A percentile compares a stretch with the other conserved stretches of the same genome.
Conservation (phyloP, 2,113 vertebrate species). For the Eptatretus burgeri region DNA sequence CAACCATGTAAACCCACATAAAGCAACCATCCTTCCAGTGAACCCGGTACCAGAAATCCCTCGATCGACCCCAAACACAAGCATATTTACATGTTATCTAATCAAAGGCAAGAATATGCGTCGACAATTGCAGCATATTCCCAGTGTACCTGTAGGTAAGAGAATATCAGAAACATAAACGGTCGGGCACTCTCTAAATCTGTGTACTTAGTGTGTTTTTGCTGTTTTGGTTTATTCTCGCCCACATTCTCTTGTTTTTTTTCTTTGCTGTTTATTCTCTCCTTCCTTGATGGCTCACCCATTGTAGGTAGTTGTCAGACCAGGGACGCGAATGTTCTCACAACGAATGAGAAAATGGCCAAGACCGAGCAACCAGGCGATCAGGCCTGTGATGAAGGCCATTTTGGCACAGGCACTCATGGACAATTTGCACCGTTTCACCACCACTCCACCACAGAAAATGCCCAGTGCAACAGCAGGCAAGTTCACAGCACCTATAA, state of each 20-base stretch:
- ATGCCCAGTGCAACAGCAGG: conserved; percentile 65
- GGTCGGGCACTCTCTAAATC: too few relatives aligned
- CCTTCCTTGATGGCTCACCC: conserved; percentile 22
- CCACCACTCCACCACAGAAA: conserved; percentile 49
- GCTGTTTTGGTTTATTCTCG: background rate
- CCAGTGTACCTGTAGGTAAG: too few relatives aligned
- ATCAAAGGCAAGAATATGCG: too few relatives aligned
- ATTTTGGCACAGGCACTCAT: conserved; percentile 42
- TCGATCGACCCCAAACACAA: too few relatives aligned
- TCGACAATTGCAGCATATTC: too few relatives aligned
- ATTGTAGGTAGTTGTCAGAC: conserved; percentile 35
- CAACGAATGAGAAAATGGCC: conserved; percentile 43
- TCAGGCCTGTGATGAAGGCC: conserved; percentile 31
- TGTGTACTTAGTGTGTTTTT: background rate
- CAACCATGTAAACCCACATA: too few relatives aligned
- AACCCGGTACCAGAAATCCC: too few relatives aligned
- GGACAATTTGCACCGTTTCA: conserved; percentile 44
- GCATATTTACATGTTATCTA: too few relatives aligned
- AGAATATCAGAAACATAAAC: too few relatives aligned
- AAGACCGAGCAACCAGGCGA: conserved; percentile 47
- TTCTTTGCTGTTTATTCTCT: too few relatives aligned
- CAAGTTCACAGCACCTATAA: conserved; percentile 49
- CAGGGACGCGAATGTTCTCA: conserved; percentile 40
- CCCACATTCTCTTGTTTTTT: background rate
- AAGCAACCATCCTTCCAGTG: too few relatives aligned